phyloP scores from a whole-genome alignment of 2,113 vertebrate species.

The human (Homo sapiens) region DNA sequence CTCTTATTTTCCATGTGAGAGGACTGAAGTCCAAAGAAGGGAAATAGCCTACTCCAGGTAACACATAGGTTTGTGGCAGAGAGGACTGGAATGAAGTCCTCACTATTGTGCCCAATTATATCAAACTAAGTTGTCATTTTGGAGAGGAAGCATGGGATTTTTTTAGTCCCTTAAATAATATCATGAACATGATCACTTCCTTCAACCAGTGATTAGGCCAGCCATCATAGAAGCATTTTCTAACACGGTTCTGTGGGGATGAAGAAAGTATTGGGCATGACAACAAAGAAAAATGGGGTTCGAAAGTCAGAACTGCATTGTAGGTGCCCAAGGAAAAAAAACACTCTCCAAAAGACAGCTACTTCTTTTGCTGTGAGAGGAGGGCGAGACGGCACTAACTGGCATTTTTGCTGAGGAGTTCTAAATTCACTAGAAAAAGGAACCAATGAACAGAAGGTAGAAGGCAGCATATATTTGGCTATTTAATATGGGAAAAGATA shows the following conservation, averaged over 20 bases:
- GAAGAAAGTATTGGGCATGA: not conserved
- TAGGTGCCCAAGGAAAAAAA: not conserved
- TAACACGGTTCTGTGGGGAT: not conserved
- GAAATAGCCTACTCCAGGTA: not conserved
- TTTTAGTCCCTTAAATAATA: not conserved
- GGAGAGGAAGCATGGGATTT: rapidly evolving
- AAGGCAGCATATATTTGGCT: not conserved
- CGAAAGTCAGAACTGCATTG: not conserved
- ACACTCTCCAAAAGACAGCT: not conserved
- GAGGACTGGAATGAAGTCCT: not conserved
- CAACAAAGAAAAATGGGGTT: not conserved
- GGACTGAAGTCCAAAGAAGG: not conserved
- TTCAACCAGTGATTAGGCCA: not conserved
- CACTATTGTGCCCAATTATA: not conserved
- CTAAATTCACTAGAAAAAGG: not conserved
- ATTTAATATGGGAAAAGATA: not conserved
- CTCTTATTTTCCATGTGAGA: not conserved
- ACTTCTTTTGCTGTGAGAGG: not conserved
- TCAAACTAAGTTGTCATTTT: not conserved
- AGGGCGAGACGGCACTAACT: not conserved
- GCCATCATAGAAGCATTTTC: not conserved
- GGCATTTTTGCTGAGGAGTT: not conserved
- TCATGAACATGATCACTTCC: not conserved
- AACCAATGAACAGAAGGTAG: not conserved
- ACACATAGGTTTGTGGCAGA: not conserved